Conservation (phyloP, 1,140 invertebrate species). For the Drosophila bipectinata region DNA sequence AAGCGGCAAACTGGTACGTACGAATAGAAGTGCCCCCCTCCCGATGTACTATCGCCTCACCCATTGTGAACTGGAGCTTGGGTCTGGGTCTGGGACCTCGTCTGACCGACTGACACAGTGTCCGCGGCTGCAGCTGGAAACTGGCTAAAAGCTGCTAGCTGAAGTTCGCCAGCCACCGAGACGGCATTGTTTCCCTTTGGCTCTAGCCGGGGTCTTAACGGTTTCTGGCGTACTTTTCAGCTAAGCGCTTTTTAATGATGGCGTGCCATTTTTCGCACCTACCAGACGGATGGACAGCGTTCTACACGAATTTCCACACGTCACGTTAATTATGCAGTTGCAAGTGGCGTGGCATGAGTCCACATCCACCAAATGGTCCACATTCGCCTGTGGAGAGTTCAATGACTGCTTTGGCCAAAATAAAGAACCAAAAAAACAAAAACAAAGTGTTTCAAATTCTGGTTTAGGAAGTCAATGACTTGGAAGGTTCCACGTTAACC, state of each 20-base stretch:
- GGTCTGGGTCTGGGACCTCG: constrained; percentile 42
- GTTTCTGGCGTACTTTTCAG: constrained; percentile 55
- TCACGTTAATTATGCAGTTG: constrained; percentile 67
- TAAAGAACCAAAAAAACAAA: constrained; percentile 18
- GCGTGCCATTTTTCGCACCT: constrained; percentile 75
- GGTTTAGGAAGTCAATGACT: constrained; percentile 51
- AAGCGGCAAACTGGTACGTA: constrained; percentile 50
- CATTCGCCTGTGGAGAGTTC: constrained; percentile 53
- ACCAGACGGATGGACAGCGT: constrained; percentile 22
- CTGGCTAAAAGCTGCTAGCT: constrained; percentile 12
- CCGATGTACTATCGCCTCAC: not conserved
- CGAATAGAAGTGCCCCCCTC: constrained; percentile 10
- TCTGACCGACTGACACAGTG: constrained; percentile 75
- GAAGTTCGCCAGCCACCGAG: not conserved
- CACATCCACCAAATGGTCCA: constrained; percentile 48
- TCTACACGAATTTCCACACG: constrained; percentile 66
- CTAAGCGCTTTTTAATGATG: constrained; percentile 79
- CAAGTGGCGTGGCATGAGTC: constrained; percentile 57
- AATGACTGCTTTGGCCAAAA: constrained; percentile 57
- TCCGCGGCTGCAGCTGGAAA: constrained; percentile 26
- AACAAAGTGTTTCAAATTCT: constrained; percentile 14
- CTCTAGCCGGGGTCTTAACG: constrained; percentile 47
- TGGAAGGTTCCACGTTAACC: constrained; percentile 1
- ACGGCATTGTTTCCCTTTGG: constrained; percentile 20
- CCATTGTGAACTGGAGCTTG: constrained; percentile 14